These are phyloP conservation scores for Macrosteles quadrilineatus DNA, from an alignment of 1,140 invertebrate species.

Conservation along the genomic window DNA sequence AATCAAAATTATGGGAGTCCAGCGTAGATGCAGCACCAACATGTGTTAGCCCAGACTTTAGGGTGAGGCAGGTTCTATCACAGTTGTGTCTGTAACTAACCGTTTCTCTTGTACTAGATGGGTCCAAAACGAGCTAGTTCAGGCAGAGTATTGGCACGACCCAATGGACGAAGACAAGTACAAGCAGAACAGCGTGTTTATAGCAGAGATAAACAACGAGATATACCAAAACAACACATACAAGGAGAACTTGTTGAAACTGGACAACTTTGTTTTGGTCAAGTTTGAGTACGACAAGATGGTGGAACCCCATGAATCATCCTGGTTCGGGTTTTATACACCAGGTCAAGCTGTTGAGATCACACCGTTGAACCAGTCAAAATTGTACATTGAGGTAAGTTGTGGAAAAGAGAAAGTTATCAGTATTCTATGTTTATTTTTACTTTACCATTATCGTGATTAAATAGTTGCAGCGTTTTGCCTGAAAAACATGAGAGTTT, in stretches of 20 bases:
- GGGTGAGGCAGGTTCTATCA: no score
- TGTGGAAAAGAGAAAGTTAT: no score
- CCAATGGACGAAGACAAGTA: slow-evolving; percentile 84
- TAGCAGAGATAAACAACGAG: slow-evolving; percentile 98
- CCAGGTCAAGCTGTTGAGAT: slow-evolving; percentile 69
- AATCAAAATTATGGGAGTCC: no score
- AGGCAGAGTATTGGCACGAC: slow-evolving; percentile 99
- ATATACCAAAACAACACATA: slow-evolving; percentile 55
- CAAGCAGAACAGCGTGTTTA: slow-evolving; percentile 76
- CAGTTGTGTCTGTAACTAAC: no score
- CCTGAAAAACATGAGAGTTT: no score
- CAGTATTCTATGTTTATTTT: no score
- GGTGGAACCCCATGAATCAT: slow-evolving; percentile 85
- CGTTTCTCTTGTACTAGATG: no score
- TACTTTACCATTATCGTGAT: no score
- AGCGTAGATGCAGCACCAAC: no score
- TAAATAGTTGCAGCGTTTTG: no score
- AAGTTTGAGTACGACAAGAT: slow-evolving; percentile 91
- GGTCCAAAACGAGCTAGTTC: slow-evolving; percentile 77
- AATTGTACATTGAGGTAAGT: slow-evolving; percentile 65
- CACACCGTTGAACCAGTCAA: slow-evolving; percentile 60
- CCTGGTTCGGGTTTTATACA: slow-evolving; percentile 91
- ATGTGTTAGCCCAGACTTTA: no score
- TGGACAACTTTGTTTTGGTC: slow-evolving; percentile 90
- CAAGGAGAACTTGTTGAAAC: slow-evolving; percentile 70